Evolutionary conservation across 2,113 vertebrate genomes (phyloP).

Genomic region (Macrotis lagotis): DNA sequence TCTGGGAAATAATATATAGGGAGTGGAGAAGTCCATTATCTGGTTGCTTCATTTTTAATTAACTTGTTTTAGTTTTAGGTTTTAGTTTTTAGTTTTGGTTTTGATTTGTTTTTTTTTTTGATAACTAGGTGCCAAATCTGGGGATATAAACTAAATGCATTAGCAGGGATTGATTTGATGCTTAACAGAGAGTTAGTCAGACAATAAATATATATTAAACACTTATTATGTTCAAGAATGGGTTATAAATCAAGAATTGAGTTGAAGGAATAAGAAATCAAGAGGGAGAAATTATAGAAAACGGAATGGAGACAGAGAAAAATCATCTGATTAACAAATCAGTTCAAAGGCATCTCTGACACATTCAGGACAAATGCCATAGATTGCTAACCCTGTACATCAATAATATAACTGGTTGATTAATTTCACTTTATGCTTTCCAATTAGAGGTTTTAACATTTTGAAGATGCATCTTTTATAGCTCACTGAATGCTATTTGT

Average conservation of each 20-base stretch:
- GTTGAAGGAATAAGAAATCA: not conserved
- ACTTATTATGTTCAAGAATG: not conserved
- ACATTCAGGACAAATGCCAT: not conserved
- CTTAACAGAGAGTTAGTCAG: not conserved
- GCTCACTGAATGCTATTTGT: not conserved
- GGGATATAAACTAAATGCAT: not conserved
- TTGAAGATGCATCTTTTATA: not conserved
- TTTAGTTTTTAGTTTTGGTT: too few species aligned
- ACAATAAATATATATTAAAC: not conserved
- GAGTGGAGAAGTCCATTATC: fast-evolving
- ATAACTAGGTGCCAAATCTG: not conserved
- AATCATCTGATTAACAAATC: not conserved
- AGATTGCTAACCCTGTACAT: not conserved
- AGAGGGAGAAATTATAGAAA: not conserved
- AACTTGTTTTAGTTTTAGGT: not conserved
- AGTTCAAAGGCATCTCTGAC: not conserved
- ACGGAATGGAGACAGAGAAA: not conserved
- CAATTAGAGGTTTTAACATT: not conserved
- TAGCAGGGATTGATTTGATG: not conserved
- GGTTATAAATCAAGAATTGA: not conserved
- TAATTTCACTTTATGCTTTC: not conserved
- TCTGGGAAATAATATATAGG: not conserved
- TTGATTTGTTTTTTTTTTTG: not conserved
- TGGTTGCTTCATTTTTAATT: not conserved
- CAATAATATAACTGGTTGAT: not conserved